Evolutionary conservation across 2,797 vertebrate genomes (phyloP).

Genomic region (Xerus rutilus): DNA sequence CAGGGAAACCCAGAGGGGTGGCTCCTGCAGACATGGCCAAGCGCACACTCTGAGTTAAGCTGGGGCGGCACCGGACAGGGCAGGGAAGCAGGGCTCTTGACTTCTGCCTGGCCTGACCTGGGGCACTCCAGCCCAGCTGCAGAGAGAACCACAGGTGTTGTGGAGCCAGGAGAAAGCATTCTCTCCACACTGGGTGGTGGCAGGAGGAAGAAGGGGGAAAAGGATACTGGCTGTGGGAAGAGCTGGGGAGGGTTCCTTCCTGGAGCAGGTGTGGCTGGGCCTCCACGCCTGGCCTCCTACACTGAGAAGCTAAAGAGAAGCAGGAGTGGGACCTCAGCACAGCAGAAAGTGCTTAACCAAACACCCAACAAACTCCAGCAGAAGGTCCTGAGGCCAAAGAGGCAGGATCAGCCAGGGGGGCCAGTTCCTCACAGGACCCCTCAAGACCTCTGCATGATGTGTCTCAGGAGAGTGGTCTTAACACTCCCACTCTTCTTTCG

Average conservation of each 20-base stretch:
- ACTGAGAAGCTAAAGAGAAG: not conserved
- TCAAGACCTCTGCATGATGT: not conserved
- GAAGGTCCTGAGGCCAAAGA: rapidly evolving
- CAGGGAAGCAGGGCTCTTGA: no score
- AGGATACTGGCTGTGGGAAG: no score
- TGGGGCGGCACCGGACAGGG: not conserved
- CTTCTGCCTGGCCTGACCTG: not conserved
- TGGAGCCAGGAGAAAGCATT: not conserved
- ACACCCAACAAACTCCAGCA: not conserved
- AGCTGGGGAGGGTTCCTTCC: not conserved
- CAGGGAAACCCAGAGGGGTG: not conserved
- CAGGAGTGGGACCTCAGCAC: rapidly evolving
- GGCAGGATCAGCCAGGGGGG: rapidly evolving
- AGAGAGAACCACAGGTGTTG: no score
- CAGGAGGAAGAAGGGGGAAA: rapidly evolving
- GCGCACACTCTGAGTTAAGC: not conserved
- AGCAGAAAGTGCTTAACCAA: not conserved
- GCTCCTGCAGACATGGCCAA: not conserved
- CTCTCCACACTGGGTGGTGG: not conserved
- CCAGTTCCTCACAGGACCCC: no score
- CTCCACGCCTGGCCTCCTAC: not conserved
- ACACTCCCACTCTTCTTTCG: not conserved
- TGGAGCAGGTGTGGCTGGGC: not conserved
- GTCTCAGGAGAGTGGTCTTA: no score
- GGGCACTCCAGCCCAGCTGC: not conserved